Base-by-base conservation (phyloP, 2,888 invertebrate genomes). In the Drosophila anomalata region DNA sequence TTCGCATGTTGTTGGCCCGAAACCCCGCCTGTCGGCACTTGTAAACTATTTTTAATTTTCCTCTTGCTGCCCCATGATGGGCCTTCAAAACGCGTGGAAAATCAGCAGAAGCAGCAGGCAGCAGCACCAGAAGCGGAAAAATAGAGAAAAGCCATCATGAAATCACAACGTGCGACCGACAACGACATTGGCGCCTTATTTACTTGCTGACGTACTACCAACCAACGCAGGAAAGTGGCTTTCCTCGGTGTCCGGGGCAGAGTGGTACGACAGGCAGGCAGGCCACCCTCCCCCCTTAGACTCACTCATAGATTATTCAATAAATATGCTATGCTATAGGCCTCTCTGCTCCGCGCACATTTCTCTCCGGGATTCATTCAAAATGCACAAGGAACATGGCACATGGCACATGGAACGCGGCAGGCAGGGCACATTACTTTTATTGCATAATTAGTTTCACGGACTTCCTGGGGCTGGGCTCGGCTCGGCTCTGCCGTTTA, bases 21-120 rank as follows among this genome's bases (percentile, higher is more conserved):
- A 60, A 57, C 59, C 59, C 53, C 68, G 68, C 56, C 59, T 71
- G 85, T 75, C 73, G 73, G 66, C 79, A 83, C 83, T 86, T 80
- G 78, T 76, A 73, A 86, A 83, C 85, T 85, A 85, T 85, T 85
- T 85, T 73, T 85, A 85, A 83, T 76, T 81, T 78, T 78, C 75
- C 57, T 66, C 63, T 58, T 17, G 17, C 17, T 17, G 17, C 17
- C 17, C 17, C 17, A 17, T 17, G 60, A 52, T 67, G 72, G 72
- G 62, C 54, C 71, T 52, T 47, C 70, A 54, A 42, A 52, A 58
- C 41, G 67, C 66, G 51, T 63, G 54, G 54, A 67, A 72, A 69
- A 78, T 50, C 36, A 55, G 57, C 56, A 70, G 22, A 36, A 42
- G n/a, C 31, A 36, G n/a, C 41, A 53, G 3, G n/a, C 41, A 53